Evolutionary conservation across 2,888 invertebrate genomes (phyloP), one percentile per base, ranked within the genome.

Genomic region (Hypena proboscidalis): DNA sequence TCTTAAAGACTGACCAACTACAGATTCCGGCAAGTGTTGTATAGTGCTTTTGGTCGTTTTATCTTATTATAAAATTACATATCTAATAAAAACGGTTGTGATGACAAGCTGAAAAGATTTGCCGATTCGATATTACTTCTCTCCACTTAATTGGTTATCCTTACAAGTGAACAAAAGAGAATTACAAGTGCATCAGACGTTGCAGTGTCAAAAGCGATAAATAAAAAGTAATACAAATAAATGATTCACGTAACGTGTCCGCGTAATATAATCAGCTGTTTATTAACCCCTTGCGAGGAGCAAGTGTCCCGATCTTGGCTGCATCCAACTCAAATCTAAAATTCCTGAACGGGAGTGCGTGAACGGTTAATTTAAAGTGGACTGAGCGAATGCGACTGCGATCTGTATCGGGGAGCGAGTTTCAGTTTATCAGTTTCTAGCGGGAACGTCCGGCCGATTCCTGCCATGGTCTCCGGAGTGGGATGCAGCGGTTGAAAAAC

Each of bases 401-500:
- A 90, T 90, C 77, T 43, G 74, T 90, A 90, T 90, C 90, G 73
- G 48, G 73, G 67, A 82, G 84, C 88, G 77, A 81, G 88, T 85
- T 85, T 82, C 83, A 83, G 80, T 83, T 86, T 90, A 90, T 90
- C 90, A 82, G 87, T 83, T 78, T 85, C 88, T 89, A 90, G 90
- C 84, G 81, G 79, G 83, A 80, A 86, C 85, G 84, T 88, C 87
- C 85, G 85, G 74, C 75, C 67, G 71, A 70, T 68, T 65, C 62
- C 48, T 40, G 54, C 41, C 34, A 49, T 29, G 57, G 43, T 39
- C 25, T 37, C 22, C 43, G 41, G 23, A 2, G 4, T 37, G 61
- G 62, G 68, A 34, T 41, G 38, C 13, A 43, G 38, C 60, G 49
- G n/a, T 5, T 25, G 13, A 11, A 2, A 19, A 11, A 3, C 10